These are phyloP conservation scores for Hippocampus comes DNA, from an alignment of 2,113 vertebrate species.

Conservation along the genomic window DNA sequence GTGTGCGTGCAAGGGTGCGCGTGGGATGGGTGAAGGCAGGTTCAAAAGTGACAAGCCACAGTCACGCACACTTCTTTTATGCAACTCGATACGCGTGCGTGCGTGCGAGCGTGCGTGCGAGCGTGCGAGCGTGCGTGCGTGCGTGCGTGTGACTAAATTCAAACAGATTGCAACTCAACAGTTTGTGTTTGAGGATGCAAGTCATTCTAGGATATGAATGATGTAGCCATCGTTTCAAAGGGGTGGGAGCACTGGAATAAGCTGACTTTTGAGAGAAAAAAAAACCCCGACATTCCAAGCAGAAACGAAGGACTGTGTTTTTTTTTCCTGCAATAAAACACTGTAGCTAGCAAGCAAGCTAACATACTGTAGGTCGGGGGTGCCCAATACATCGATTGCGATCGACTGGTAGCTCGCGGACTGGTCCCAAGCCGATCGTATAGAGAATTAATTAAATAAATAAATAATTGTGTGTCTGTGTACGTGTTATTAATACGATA, in stretches of 20 bases:
- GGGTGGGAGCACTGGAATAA: background rate
- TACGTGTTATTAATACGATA: too few relatives aligned
- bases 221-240: background rate
- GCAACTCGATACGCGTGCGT: too few relatives aligned
- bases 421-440: too few relatives aligned
- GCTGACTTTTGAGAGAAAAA: background rate
- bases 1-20: constrained; percentile 14
- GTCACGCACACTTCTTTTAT: background rate
- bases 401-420: too few relatives aligned
- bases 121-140: background rate
- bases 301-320: too few relatives aligned
- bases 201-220: background rate
- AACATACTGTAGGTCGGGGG: too few relatives aligned
- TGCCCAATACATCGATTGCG: too few relatives aligned
- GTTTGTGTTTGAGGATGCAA: background rate
- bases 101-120: background rate
- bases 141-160: background rate
- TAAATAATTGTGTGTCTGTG: too few relatives aligned
- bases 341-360: too few relatives aligned
- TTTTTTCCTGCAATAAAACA: too few relatives aligned
- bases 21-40: background rate
- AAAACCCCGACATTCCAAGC: background rate
- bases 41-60: background rate
- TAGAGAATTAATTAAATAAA: too few relatives aligned
- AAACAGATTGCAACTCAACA: background rate